These are phyloP conservation scores for Gopherus flavomarginatus DNA, from an alignment of 2,113 vertebrate genomes.

Conservation along the genomic window DNA sequence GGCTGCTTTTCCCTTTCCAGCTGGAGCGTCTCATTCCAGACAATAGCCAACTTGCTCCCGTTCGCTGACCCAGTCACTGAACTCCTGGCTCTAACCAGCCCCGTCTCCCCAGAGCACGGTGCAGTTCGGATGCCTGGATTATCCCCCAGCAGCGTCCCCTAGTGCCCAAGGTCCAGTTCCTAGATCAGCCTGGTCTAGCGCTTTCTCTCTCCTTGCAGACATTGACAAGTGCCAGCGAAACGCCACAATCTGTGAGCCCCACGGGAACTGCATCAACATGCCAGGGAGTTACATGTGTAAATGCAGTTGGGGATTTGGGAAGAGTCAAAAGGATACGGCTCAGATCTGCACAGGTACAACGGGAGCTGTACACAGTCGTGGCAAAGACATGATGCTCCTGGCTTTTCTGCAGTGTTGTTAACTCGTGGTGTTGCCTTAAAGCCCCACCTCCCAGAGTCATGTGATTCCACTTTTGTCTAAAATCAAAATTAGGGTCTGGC, in stretches of 20 bases:
- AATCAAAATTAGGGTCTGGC: neutral
- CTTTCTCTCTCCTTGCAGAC: neutral
- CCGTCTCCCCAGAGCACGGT: too few relatives aligned
- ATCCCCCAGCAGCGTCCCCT: too few relatives aligned
- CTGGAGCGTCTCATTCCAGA: too few relatives aligned
- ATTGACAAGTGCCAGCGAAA: neutral
- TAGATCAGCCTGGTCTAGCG: too few relatives aligned
- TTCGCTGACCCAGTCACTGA: too few relatives aligned
- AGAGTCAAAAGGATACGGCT: neutral
- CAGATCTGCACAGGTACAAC: neutral
- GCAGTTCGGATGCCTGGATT: too few relatives aligned
- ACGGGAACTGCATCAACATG: neutral
- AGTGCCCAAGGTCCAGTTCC: too few relatives aligned
- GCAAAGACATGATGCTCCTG: neutral
- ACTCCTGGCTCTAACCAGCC: too few relatives aligned
- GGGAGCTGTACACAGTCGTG: neutral
- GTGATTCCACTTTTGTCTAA: neutral
- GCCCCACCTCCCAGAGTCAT: neutral
- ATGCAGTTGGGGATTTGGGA: neutral
- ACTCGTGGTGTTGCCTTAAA: neutral
- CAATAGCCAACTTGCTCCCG: too few relatives aligned
- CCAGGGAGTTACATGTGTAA: neutral
- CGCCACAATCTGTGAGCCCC: neutral
- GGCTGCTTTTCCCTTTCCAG: too few relatives aligned
- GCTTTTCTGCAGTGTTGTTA: too few relatives aligned